phyloP scores from a whole-genome alignment of 2,888 invertebrate genomes.

The Chrysolina americana region DNA sequence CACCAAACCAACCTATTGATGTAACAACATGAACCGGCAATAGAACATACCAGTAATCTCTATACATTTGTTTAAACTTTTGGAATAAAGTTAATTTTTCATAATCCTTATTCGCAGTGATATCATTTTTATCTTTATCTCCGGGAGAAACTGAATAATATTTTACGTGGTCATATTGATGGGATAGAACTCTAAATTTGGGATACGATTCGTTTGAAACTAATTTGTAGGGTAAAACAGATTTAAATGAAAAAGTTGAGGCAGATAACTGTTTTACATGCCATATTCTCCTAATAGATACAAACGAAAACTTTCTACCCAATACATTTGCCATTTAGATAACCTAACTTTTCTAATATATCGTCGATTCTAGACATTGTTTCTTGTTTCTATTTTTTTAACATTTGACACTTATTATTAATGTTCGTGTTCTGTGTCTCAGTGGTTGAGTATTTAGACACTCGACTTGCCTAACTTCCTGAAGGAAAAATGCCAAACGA shows the following conservation, averaged over 20 bases:
- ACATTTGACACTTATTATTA: too few species aligned
- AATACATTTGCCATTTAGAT: constrained; percentile 39
- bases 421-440: too few species aligned
- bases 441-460: too few species aligned
- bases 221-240: constrained; percentile 15
- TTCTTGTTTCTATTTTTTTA: too few species aligned
- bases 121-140: constrained; percentile 16
- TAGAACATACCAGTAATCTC: constrained; percentile 97
- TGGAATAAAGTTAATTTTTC: constrained; percentile 79
- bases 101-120: constrained; percentile 20
- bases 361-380: too few species aligned
- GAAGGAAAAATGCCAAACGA: too few species aligned
- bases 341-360: constrained; percentile 35
- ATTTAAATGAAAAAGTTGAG: neutral
- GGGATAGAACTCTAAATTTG: neutral
- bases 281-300: constrained; percentile 22
- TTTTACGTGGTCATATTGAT: constrained; percentile 11
- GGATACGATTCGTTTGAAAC: constrained; percentile 1
- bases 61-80: constrained; percentile 91
- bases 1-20: constrained; percentile 89
- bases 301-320: constrained; percentile 17
- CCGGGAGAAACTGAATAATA: neutral
- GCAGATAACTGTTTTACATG: constrained; percentile 11
- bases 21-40: constrained; percentile 94
- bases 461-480: too few species aligned